Evolutionary conservation across 2,113 vertebrate species (phyloP).

Genomic region (Colinus virginianus): DNA sequence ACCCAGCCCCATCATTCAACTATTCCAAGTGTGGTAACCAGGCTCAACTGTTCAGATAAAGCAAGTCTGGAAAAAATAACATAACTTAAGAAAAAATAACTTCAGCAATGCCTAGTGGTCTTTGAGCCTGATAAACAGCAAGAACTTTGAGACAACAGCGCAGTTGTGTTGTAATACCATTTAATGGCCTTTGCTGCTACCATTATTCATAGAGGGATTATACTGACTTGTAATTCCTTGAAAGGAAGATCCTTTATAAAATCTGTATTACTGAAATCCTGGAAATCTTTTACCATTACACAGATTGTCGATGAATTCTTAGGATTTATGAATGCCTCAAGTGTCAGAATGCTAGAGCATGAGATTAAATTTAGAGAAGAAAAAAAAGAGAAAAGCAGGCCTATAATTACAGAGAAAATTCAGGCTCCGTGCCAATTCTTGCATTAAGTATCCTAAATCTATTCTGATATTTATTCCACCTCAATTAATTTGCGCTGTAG

Average conservation of each 20-base stretch:
- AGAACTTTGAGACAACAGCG: background rate
- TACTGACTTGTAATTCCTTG: slow-evolving; percentile 10
- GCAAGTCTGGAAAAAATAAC: background rate
- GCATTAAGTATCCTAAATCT: slow-evolving; percentile 22
- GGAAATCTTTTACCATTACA: background rate
- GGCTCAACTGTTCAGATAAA: background rate
- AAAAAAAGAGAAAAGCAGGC: background rate
- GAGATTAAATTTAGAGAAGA: background rate
- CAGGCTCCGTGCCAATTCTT: slow-evolving; percentile 6
- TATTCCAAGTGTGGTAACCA: background rate
- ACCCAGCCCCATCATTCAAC: background rate
- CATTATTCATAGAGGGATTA: background rate
- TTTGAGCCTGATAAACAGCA: background rate
- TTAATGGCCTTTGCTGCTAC: background rate
- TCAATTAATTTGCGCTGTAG: background rate
- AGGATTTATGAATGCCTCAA: background rate
- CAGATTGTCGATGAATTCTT: background rate
- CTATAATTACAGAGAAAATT: slow-evolving; percentile 19
- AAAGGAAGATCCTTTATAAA: background rate
- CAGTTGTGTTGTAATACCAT: background rate
- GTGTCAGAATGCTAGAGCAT: background rate
- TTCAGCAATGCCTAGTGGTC: background rate
- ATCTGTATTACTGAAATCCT: background rate
- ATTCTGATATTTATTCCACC: slow-evolving; percentile 4
- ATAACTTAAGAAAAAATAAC: background rate